These are phyloP conservation scores for Ispidina lecontei DNA, from an alignment of 2,797 vertebrate genomes.

Conservation along the genomic window DNA sequence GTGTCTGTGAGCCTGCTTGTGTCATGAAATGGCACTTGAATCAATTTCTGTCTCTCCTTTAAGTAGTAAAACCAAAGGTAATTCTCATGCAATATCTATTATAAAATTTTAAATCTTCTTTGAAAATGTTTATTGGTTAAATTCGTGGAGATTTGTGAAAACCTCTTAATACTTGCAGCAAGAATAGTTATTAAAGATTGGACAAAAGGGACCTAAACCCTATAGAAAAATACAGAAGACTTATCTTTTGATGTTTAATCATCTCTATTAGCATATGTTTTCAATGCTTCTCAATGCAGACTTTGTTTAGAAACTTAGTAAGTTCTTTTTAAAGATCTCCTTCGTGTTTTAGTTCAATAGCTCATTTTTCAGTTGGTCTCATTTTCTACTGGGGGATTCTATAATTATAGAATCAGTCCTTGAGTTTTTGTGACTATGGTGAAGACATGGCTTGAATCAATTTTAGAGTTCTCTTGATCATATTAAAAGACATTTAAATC, in stretches of 20 bases:
- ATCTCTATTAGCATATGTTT: conserved; percentile 39
- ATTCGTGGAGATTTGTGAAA: background rate
- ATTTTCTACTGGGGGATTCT: background rate
- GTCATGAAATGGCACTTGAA: background rate
- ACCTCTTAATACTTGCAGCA: background rate
- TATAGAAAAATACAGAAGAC: conserved; percentile 1
- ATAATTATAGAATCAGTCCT: conserved; percentile 38
- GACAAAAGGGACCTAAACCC: background rate
- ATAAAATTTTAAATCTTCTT: background rate
- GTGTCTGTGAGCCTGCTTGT: background rate
- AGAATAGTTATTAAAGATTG: background rate
- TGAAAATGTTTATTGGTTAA: background rate
- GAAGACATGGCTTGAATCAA: conserved; percentile 6
- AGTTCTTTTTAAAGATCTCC: conserved; percentile 32
- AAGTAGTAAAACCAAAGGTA: background rate
- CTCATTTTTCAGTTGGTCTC: background rate
- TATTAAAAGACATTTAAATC: conserved; percentile 47
- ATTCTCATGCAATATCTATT: background rate
- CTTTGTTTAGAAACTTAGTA: conserved; percentile 31
- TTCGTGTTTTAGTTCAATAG: background rate
- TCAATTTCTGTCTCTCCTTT: background rate
- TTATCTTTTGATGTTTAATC: conserved; percentile 38
- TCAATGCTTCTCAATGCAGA: background rate
- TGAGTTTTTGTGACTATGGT: conserved; percentile 20
- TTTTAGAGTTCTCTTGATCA: conserved; percentile 39